Evolutionary conservation across 2,888 invertebrate genomes (phyloP).

Genomic region (Tipula unca): DNA sequence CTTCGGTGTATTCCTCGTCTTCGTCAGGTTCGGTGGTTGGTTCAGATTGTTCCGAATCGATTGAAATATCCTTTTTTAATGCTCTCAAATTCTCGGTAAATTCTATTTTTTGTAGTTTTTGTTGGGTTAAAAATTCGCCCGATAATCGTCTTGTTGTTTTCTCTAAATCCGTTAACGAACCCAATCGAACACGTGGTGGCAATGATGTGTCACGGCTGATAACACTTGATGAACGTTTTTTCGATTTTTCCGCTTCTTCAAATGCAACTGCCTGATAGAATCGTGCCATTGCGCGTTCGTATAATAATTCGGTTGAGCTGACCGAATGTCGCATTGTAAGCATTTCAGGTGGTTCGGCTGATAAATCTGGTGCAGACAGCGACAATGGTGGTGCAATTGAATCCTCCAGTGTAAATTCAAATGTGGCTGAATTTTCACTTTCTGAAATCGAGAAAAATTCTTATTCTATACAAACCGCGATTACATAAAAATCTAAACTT

Average conservation of each 20-base stretch:
- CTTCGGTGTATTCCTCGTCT: constrained; percentile 31
- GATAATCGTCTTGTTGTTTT: constrained; percentile 45
- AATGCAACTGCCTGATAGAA: constrained; percentile 70
- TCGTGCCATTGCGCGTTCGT: constrained; percentile 72
- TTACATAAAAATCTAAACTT: constrained; percentile 27
- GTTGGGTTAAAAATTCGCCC: constrained; percentile 37
- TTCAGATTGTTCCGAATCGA: constrained; percentile 34
- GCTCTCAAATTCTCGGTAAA: constrained; percentile 25
- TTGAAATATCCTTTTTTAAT: constrained; percentile 34
- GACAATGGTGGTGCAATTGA: constrained; percentile 67
- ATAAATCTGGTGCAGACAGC: constrained; percentile 71
- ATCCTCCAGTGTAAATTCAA: constrained; percentile 56
- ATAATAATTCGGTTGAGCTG: constrained; percentile 74
- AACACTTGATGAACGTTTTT: constrained; percentile 29
- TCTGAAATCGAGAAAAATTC: constrained; percentile 30
- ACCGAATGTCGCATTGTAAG: constrained; percentile 59
- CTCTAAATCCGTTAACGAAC: constrained; percentile 46
- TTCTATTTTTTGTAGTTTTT: constrained; percentile 29
- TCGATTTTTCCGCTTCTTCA: constrained; percentile 55
- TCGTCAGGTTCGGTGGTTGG: constrained; percentile 37
- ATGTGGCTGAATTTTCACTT: constrained; percentile 44
- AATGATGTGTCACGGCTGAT: constrained; percentile 23
- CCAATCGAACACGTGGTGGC: constrained; percentile 44
- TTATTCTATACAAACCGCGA: not conserved
- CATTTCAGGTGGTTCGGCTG: constrained; percentile 51